Percentiles rank a stretch among this genome's conserved stretches.
These are phyloP conservation scores for Melipona beecheii DNA, from an alignment of 2,888 invertebrate species.

Conservation along the genomic window DNA sequence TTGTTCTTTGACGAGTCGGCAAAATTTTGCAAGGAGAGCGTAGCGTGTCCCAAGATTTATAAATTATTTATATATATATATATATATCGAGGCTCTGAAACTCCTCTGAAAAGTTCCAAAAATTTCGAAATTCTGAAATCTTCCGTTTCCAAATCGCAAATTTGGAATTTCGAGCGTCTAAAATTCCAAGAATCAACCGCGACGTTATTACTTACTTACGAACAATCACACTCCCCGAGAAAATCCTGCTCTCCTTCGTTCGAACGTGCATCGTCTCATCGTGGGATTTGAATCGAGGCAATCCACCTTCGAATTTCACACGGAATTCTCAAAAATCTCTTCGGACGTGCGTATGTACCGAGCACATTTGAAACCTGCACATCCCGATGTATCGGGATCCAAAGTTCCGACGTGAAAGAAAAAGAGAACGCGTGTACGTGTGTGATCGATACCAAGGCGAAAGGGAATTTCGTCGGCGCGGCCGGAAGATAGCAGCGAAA, in stretches of 20 bases:
- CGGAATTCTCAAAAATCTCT: slow-evolving; percentile 1
- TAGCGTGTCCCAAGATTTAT: no score
- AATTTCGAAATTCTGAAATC: no score
- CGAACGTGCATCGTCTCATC: not conserved
- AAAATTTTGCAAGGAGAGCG: no score
- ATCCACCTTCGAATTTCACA: not conserved
- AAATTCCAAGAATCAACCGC: no score
- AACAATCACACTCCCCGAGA: not conserved
- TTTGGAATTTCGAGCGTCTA: no score
- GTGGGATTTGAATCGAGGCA: not conserved
- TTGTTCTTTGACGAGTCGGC: no score
- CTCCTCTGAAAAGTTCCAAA: no score
- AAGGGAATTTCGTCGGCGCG: slow-evolving; percentile 16
- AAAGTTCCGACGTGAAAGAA: not conserved
- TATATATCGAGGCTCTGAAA: no score
- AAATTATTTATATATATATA: no score
- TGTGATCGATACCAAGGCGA: not conserved
- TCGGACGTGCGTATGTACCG: not conserved
- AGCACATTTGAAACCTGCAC: not conserved
- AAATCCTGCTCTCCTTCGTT: not conserved
- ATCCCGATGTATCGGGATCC: not conserved
- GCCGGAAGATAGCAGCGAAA: slow-evolving; percentile 16
- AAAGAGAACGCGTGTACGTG: not conserved
- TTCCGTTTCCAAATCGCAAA: no score
- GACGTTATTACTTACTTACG: no score